Base-by-base conservation (phyloP, 2,888 invertebrate genomes). In the Antheraea assamensis region DNA sequence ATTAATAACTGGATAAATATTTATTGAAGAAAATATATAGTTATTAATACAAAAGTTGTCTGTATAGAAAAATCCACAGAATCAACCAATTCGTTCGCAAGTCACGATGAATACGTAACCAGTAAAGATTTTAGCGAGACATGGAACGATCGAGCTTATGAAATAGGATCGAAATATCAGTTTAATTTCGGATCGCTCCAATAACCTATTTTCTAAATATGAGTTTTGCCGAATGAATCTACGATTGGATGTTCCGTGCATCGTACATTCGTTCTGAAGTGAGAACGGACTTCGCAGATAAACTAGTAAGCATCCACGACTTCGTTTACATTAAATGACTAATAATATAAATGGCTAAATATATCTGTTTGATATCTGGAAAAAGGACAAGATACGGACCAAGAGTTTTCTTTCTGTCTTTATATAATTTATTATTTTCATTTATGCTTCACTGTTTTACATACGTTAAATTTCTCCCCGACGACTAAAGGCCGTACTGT, bases 111-210 rank as follows among this genome's bases (percentile, higher is more conserved):
- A 68, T 35, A 35, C 68, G 35, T 68, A 68, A 35, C 35, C 35
- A 35, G 30, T 31, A 66, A 66, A 66, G 68, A 35, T 35, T 68
- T 68, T 68, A 68, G 68, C n/a, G 31, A 68, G 68, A 68, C 31
- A 24, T 15, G 68, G 35, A 31, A 35, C 35, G 68, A 68, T 68
- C 31, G 68, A 21, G 35, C 68, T 68, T 35, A 21, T 68, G 24
- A 68, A 68, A 68, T 68, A 68, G 35, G 68, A 68, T n/a, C 68
- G 68, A 68, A 68, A 68, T 68, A 68, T 35, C 31, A n/a, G 68
- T 68, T 68, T 68, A 68, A 68, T 68, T 68, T 68, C 68, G 35
- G 68, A 35, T 21, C 35, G 68, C n/a, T 35, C 68, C 68, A 35
- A 68, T 68, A 68, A 35, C 35, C 68, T 10, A 68, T 68, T 68